Conservation (phyloP, 92 coral and sea anemone species). For the Heliopora coerulea region DNA sequence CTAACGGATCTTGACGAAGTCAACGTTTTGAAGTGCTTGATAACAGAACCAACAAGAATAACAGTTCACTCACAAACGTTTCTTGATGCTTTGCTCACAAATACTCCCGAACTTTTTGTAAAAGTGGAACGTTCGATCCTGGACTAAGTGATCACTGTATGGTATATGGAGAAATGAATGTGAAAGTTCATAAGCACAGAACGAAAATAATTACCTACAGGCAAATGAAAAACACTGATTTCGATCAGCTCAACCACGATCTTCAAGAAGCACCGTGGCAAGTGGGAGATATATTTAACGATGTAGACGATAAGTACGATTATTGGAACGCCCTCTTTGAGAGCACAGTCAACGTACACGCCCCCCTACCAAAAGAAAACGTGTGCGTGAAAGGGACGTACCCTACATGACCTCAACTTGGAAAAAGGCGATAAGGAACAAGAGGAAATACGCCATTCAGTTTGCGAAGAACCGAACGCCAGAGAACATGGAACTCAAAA, state of each 20-base stretch:
- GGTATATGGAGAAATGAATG: slow-evolving; percentile 58
- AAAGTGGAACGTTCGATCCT: slow-evolving; percentile 56
- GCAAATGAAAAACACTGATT: slow-evolving; percentile 57
- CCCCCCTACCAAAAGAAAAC: slow-evolving; percentile 42
- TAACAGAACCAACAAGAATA: slow-evolving; percentile 51
- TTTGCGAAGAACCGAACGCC: slow-evolving; percentile 49
- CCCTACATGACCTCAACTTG: slow-evolving; percentile 59
- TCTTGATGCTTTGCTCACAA: slow-evolving; percentile 34
- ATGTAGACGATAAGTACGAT: slow-evolving; percentile 50
- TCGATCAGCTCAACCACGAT: slow-evolving; percentile 49
- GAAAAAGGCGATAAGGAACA: slow-evolving; percentile 53
- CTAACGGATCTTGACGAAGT: slow-evolving; percentile 50
- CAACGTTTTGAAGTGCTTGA: slow-evolving; percentile 47
- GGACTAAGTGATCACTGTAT: slow-evolving; percentile 60
- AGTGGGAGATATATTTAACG: too few species aligned
- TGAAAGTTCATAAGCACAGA: slow-evolving; percentile 56
- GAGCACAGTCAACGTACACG: slow-evolving; percentile 39
- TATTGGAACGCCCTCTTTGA: slow-evolving; percentile 45
- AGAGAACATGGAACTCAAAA: slow-evolving; percentile 57
- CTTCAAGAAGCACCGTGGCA: too few species aligned
- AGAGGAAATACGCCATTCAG: slow-evolving; percentile 57
- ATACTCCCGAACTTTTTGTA: slow-evolving; percentile 38
- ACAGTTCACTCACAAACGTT: slow-evolving; percentile 37
- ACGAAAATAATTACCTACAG: slow-evolving; percentile 49
- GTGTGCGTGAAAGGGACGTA: slow-evolving; percentile 56